These are phyloP conservation scores for Syrrhaptes paradoxus DNA, from an alignment of 2,113 vertebrate species.

Conservation along the genomic window DNA sequence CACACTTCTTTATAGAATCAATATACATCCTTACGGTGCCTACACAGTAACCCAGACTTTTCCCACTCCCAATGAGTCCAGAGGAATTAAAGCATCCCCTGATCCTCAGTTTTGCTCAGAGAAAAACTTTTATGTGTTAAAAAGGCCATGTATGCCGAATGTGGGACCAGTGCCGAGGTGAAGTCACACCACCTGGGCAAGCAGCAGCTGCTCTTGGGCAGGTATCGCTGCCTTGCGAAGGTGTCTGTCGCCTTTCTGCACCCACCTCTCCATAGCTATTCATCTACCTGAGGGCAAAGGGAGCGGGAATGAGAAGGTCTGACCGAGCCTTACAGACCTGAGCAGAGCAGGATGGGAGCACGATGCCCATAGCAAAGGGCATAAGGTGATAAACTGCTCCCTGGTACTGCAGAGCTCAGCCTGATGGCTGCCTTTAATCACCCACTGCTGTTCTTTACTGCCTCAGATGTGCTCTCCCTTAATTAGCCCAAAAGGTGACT, in stretches of 20 bases:
- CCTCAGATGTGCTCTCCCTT: neutral
- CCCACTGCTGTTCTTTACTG: slow-evolving; percentile 8
- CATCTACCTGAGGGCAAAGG: neutral
- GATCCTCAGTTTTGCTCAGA: neutral
- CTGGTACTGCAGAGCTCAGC: neutral
- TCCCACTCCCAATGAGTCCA: neutral
- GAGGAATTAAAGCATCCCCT: neutral
- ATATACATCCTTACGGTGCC: neutral
- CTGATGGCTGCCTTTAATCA: neutral
- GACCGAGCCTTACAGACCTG: neutral
- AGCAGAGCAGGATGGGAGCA: neutral
- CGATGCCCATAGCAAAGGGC: accelerated
- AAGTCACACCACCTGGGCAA: neutral
- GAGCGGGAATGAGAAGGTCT: accelerated
- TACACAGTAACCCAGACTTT: neutral
- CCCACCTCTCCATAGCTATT: neutral
- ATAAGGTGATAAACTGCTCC: neutral
- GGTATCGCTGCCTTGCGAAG: accelerated
- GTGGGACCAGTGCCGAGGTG: neutral
- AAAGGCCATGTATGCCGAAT: accelerated
- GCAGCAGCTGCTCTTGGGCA: neutral
- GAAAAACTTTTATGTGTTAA: neutral
- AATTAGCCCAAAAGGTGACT: slow-evolving; percentile 34
- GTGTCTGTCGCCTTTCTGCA: neutral
- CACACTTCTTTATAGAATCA: neutral